Conservation (phyloP, 2,888 invertebrate species). For the Eupithecia insigniata region DNA sequence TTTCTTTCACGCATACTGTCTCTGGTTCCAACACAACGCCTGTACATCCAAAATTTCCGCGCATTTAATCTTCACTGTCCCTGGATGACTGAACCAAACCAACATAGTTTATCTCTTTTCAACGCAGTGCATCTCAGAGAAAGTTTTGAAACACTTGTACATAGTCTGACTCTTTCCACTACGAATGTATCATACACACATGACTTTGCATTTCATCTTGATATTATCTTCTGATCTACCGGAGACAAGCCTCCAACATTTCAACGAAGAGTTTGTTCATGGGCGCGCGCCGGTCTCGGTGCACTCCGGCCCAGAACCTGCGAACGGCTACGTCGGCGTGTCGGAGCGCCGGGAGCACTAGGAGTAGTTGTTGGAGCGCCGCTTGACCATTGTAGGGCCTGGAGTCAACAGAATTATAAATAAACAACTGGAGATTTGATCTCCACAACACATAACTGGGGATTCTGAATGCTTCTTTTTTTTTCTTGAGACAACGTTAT, state of each 20-base stretch:
- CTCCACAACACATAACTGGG: too few species aligned
- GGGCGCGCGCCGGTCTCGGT: slow-evolving; percentile 93
- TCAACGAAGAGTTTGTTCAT: slow-evolving; percentile 99
- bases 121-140: background rate
- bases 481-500: too few species aligned
- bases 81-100: background rate
- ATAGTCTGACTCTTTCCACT: background rate
- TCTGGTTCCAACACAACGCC: background rate
- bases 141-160: background rate
- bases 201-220: background rate
- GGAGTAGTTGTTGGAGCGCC: slow-evolving; percentile 93
- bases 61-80: background rate
- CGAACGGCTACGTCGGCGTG: slow-evolving; percentile 95
- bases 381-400: slow-evolving; percentile 89
- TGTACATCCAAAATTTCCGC: background rate
- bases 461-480: too few species aligned
- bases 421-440: background rate
- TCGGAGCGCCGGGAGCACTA: slow-evolving; percentile 93
- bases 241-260: slow-evolving; percentile 94
- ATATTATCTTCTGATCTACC: slow-evolving; percentile 66
- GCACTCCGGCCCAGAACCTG: slow-evolving; percentile 94
- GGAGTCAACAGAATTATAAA: slow-evolving; percentile 43
- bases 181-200: slow-evolving; percentile 5
- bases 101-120: slow-evolving; percentile 3
- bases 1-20: background rate